Percentiles rank a stretch among this genome's conserved stretches.
phyloP scores from a whole-genome alignment of 1,140 invertebrate species.

The Leptoteleia sp. region DNA sequence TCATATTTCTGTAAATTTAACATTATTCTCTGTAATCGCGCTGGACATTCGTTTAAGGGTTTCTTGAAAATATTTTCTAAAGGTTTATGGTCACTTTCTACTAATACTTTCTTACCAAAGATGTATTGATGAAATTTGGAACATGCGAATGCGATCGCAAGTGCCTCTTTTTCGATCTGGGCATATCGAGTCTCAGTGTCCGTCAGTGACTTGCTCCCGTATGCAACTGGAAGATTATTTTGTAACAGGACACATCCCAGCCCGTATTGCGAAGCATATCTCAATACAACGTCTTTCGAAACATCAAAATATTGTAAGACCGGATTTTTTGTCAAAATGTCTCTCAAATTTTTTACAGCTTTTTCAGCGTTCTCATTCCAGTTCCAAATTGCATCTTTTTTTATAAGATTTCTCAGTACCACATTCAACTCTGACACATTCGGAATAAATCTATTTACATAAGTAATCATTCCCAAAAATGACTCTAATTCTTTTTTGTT shows the following conservation, averaged over 20 bases:
- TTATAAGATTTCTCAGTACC: conserved; percentile 11
- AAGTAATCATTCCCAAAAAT: conserved; percentile 45
- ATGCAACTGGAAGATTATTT: conserved; percentile 48
- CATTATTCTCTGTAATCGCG: conserved; percentile 77
- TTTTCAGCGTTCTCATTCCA: conserved; percentile 4
- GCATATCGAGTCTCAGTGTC: conserved; percentile 68
- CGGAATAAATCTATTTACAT: conserved; percentile 33
- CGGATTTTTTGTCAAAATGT: conserved; percentile 3
- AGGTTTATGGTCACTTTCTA: conserved; percentile 80
- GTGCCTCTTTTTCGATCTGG: conserved; percentile 80
- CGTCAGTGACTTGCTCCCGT: conserved; percentile 70
- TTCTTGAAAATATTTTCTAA: conserved; percentile 76
- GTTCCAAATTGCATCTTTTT: conserved; percentile 30
- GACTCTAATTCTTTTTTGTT: conserved; percentile 27
- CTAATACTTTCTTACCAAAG: conserved; percentile 73
- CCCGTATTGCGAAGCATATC: conserved; percentile 75
- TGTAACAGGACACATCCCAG: conserved; percentile 65
- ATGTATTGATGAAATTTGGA: conserved; percentile 76
- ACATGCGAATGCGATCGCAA: conserved; percentile 80
- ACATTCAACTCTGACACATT: conserved; percentile 6
- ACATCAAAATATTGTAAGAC: conserved; percentile 4
- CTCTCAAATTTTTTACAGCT: background rate
- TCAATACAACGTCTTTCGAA: conserved; percentile 65
- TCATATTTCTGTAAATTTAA: conserved; percentile 75
- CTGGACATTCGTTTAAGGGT: conserved; percentile 64